A percentile compares a stretch with the other conserved stretches of the same genome.
Conservation (phyloP, 2,888 invertebrate genomes). For the Serrognathus titanus region DNA sequence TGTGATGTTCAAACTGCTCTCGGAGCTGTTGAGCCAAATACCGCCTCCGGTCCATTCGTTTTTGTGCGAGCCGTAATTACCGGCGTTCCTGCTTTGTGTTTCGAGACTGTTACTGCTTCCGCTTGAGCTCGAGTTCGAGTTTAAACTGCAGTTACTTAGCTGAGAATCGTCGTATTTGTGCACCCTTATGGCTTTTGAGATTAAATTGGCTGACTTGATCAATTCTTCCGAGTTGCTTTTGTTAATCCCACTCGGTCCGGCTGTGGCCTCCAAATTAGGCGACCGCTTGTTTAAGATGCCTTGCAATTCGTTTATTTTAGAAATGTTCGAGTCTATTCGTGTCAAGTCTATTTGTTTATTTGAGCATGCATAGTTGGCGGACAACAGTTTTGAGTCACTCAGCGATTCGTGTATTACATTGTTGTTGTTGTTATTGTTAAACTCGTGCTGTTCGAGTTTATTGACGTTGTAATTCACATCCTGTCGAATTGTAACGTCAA, state of each 20-base stretch:
- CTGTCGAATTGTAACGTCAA: constrained; percentile 4
- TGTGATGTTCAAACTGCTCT: constrained; percentile 42
- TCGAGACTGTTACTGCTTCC: constrained; percentile 52
- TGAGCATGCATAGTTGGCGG: not conserved
- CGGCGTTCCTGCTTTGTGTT: constrained; percentile 37
- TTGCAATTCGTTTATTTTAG: constrained; percentile 15
- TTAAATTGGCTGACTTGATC: constrained; percentile 30
- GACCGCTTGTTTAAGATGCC: constrained; percentile 12
- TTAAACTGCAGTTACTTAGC: constrained; percentile 56
- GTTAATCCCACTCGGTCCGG: constrained; percentile 50
- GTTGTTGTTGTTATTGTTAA: constrained; percentile 5
- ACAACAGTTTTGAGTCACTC: not conserved
- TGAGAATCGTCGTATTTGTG: constrained; percentile 29
- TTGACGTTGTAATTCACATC: constrained; percentile 5
- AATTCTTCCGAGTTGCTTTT: constrained; percentile 53
- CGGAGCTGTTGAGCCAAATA: constrained; percentile 43
- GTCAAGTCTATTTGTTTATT: not conserved
- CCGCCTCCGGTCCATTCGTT: constrained; percentile 42
- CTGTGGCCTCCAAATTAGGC: constrained; percentile 4
- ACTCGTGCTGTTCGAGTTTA: constrained; percentile 2
- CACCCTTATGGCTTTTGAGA: constrained; percentile 15
- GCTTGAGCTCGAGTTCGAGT: constrained; percentile 53
- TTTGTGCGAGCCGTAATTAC: constrained; percentile 23
- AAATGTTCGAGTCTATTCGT: constrained; percentile 12
- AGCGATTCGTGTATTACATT: constrained; percentile 2